A percentile compares a stretch with the other conserved stretches of the same genome.
These are phyloP conservation scores for Brachirus orientalis DNA, from an alignment of 2,113 vertebrate genomes.

Conservation along the genomic window DNA sequence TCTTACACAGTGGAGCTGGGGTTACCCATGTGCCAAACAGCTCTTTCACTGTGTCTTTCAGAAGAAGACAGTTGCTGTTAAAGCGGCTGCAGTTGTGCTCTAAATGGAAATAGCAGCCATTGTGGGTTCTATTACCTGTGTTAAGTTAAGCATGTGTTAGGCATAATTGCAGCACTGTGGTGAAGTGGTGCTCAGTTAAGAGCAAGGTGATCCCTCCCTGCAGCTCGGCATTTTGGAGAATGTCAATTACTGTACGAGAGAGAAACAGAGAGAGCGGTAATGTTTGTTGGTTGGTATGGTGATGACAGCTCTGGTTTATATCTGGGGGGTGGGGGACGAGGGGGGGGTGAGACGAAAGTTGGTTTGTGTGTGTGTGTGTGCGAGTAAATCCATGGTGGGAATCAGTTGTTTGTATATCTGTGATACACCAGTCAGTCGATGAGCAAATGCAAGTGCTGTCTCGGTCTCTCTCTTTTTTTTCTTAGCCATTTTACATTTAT, in stretches of 20 bases:
- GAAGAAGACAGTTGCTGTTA: conserved; percentile 30
- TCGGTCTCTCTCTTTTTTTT: conserved; percentile 35
- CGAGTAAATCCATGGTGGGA: conserved; percentile 52
- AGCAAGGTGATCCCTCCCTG: conserved; percentile 62
- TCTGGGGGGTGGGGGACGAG: conserved; percentile 41
- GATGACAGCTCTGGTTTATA: conserved; percentile 50
- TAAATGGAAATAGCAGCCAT: conserved; percentile 44
- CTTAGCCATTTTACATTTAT: conserved; percentile 37
- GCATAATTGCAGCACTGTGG: conserved; percentile 48
- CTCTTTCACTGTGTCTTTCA: conserved; percentile 48
- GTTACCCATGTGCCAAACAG: conserved; percentile 44
- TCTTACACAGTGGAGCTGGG: conserved; percentile 45
- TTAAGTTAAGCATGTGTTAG: conserved; percentile 56
- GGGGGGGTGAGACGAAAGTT: conserved; percentile 32
- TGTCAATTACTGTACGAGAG: conserved; percentile 63
- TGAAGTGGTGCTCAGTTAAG: conserved; percentile 68
- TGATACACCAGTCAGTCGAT: conserved; percentile 54
- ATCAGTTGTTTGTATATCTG: conserved; percentile 67
- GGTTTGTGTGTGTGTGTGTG: not conserved
- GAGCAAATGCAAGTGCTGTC: conserved; percentile 50
- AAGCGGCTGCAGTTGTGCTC: conserved; percentile 32
- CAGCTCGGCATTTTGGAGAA: conserved; percentile 60
- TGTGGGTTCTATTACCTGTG: conserved; percentile 55
- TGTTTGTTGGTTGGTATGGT: conserved; percentile 40
- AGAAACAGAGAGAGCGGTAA: conserved; percentile 27